A percentile compares a stretch with the other conserved stretches of the same genome.
Evolutionary conservation across 2,888 invertebrate species (phyloP).

Genomic region (Philaethria dido): DNA sequence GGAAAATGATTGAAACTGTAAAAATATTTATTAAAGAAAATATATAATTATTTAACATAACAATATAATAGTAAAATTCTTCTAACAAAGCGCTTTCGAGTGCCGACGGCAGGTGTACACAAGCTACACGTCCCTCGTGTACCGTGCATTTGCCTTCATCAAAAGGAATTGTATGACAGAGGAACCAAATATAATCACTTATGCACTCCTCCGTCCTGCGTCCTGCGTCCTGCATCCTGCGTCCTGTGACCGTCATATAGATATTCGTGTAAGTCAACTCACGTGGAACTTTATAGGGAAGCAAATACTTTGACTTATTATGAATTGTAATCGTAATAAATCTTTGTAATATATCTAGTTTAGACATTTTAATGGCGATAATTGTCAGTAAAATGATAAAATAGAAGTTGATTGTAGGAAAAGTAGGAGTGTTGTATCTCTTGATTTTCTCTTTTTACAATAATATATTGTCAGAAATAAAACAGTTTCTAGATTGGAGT

Average conservation of each 20-base stretch:
- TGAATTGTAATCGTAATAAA: not conserved
- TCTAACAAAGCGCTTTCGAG: not conserved
- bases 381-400: too few relatives aligned
- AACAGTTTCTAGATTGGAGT: too few relatives aligned
- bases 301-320: not conserved
- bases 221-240: too few relatives aligned
- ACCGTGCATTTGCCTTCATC: not conserved
- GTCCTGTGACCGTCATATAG: too few relatives aligned
- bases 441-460: too few relatives aligned
- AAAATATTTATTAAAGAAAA: too few relatives aligned
- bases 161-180: slow-evolving; percentile 5
- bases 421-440: too few relatives aligned
- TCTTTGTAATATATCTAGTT: not conserved
- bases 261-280: not conserved
- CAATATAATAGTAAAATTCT: not conserved
- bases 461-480: too few relatives aligned
- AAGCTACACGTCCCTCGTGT: not conserved
- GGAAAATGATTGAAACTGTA: too few relatives aligned
- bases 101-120: not conserved
- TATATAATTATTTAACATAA: too few relatives aligned
- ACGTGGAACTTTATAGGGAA: not conserved
- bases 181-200: slow-evolving; percentile 22
- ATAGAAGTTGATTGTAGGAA: too few relatives aligned
- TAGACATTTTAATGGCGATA: too few relatives aligned
- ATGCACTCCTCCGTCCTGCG: slow-evolving; percentile 9